A percentile compares a stretch with the other conserved stretches of the same genome.
Conservation (phyloP, 2,888 invertebrate genomes). For the Marasmarcha lunaedactyla region DNA sequence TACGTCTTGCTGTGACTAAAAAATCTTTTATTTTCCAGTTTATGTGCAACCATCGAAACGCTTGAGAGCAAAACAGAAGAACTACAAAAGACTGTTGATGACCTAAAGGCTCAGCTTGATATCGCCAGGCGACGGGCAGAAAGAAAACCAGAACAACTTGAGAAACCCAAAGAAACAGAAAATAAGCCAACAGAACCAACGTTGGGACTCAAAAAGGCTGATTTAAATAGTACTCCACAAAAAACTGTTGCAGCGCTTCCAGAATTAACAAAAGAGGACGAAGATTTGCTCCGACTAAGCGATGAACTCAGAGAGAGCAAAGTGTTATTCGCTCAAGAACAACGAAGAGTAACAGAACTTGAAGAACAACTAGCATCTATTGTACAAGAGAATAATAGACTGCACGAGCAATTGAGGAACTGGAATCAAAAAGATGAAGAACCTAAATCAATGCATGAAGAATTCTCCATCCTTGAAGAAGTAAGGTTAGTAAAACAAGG, state of each 20-base stretch:
- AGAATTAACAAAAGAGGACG: constrained; percentile 63
- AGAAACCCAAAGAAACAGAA: constrained; percentile 55
- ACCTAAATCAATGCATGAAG: constrained; percentile 86
- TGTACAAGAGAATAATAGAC: constrained; percentile 76
- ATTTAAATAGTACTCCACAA: constrained; percentile 37
- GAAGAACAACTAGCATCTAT: constrained; percentile 81
- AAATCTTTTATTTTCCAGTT: constrained; percentile 44
- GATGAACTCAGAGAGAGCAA: constrained; percentile 79
- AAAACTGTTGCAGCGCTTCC: constrained; percentile 48
- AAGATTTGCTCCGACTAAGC: constrained; percentile 69
- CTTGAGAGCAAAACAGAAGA: constrained; percentile 88
- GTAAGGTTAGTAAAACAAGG: constrained; percentile 71
- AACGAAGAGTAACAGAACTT: constrained; percentile 78
- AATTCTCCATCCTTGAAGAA: constrained; percentile 86
- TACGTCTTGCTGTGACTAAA: too few species aligned
- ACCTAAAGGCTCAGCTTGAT: constrained; percentile 74
- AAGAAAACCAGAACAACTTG: constrained; percentile 47
- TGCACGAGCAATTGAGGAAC: constrained; percentile 77
- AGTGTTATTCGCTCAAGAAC: constrained; percentile 77
- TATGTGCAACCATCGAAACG: constrained; percentile 81
- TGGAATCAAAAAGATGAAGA: constrained; percentile 77
- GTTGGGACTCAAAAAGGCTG: constrained; percentile 33
- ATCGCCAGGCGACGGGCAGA: constrained; percentile 71
- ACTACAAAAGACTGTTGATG: constrained; percentile 83
- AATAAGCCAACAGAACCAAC: constrained; percentile 27